phyloP scores from a whole-genome alignment of 2,888 invertebrate genomes.

The Torymus aiolomorphi region DNA sequence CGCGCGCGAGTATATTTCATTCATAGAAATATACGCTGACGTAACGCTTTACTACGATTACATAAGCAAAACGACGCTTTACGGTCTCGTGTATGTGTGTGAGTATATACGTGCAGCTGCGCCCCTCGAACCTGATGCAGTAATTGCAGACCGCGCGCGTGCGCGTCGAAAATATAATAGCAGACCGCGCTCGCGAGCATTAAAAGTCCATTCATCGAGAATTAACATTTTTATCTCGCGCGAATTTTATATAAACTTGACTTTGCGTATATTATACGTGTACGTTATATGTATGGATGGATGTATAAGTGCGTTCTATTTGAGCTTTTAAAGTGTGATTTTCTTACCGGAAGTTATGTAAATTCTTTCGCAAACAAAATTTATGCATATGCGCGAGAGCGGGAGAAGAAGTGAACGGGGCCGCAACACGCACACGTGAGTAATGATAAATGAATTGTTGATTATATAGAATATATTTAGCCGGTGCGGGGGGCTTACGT shows the following conservation, averaged over 20 bases:
- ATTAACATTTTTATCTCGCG: conserved; percentile 37
- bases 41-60: conserved; percentile 41
- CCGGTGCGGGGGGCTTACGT: not conserved
- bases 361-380: conserved; percentile 52
- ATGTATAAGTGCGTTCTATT: conserved; percentile 13
- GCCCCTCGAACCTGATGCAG: conserved; percentile 36
- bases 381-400: conserved; percentile 30
- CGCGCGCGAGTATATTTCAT: conserved; percentile 31
- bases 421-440: not conserved
- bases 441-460: conserved; percentile 48
- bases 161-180: conserved; percentile 42
- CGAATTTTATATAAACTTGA: conserved; percentile 34
- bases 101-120: conserved; percentile 3
- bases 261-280: not conserved
- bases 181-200: conserved; percentile 4
- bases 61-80: conserved; percentile 8
- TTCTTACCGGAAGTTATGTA: conserved; percentile 50
- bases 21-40: conserved; percentile 44
- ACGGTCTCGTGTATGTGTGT: too few relatives aligned
- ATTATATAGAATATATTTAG: conserved; percentile 19
- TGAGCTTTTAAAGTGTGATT: conserved; percentile 34
- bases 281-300: not conserved
- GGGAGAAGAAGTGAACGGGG: conserved; percentile 35
- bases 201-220: conserved; percentile 40
- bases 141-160: conserved; percentile 30